Base-by-base conservation (phyloP, 2,888 invertebrate genomes). In the Pseudococcus longispinus region DNA sequence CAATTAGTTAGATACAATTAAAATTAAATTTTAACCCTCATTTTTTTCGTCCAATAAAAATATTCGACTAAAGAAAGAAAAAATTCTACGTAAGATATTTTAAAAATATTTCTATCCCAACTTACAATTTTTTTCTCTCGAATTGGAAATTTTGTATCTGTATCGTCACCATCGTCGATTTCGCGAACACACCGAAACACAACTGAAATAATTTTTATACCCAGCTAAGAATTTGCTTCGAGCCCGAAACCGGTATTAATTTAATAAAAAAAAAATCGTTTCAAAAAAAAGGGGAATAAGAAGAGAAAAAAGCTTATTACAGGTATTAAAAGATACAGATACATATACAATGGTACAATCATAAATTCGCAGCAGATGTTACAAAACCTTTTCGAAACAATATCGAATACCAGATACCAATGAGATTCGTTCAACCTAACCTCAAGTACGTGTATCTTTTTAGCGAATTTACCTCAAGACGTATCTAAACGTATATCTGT, bases 281-380 rank as follows among this genome's bases (percentile, higher is more conserved):
- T 80, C 55, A 80, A 77, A 86, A n/a, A 37, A 37, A 86, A 80
- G 51, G 85, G 80, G 77, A 51, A 51, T 51, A 77, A 29, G 44
- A 26, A 51, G 51, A 86, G 46, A 86, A 86, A n/a, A 70, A 55
- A 77, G 46, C 77, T 77, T 51, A 80, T 55, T 51, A 77, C 86
- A 44, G 80, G 77, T 74, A 74, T 74, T 74, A 85, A 84, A 20
- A 42, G 70, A 70, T 60, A 51, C 37, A 37, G 37, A 37, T 74
- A 77, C 46, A 70, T 15, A 86, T 86, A 86, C 86, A 86, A 86
- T 80, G 20, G 74, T 26, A 55, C 74, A 32, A 86, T 77, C 26
- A 77, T 86, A 86, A 86, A 77, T 86, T 86, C 20, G 44, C 46
- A 80, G 86, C 86, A 86, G 86, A 86, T 86, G 86, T 86, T 86